Evolutionary conservation across 1,140 invertebrate genomes (phyloP).

Genomic region (Frieseomelitta varia): DNA sequence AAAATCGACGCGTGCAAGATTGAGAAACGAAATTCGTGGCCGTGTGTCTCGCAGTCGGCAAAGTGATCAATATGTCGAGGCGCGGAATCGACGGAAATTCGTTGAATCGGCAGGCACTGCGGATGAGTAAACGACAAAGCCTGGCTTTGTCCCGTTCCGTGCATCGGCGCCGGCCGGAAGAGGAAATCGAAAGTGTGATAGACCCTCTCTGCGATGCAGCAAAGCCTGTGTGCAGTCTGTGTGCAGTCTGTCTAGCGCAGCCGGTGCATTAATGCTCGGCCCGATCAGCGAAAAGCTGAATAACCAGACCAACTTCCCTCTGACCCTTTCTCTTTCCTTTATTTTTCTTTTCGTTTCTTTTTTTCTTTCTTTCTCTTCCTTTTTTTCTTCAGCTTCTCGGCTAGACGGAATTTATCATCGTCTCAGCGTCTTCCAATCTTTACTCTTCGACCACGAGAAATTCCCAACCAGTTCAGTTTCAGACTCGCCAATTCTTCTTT

Average conservation of each 20-base stretch:
- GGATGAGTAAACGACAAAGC: slow-evolving; percentile 42
- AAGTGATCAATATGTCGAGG: slow-evolving; percentile 22
- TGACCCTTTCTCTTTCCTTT: neutral
- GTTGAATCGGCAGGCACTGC: slow-evolving; percentile 30
- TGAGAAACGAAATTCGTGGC: neutral
- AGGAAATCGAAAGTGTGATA: slow-evolving; percentile 46
- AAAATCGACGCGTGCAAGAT: neutral
- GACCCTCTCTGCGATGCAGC: slow-evolving; percentile 8
- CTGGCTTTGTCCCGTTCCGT: slow-evolving; percentile 27
- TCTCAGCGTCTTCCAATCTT: neutral
- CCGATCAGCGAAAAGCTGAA: slow-evolving; percentile 31
- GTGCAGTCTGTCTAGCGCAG: slow-evolving; percentile 4
- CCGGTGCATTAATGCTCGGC: slow-evolving; percentile 5
- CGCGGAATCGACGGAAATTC: slow-evolving; percentile 23
- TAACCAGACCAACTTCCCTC: neutral
- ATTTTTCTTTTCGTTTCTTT: too few relatives aligned
- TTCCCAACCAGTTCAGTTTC: neutral
- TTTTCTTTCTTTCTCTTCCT: neutral
- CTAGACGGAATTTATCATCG: neutral
- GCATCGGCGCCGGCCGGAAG: neutral
- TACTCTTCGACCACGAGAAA: neutral
- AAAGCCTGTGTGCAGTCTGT: neutral
- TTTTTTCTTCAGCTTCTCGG: neutral
- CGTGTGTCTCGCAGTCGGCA: neutral
- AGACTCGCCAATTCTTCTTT: neutral